Evolutionary conservation across 23 tunicate genomes (phyloP).

Genomic region (Trididemnum nubilum): DNA sequence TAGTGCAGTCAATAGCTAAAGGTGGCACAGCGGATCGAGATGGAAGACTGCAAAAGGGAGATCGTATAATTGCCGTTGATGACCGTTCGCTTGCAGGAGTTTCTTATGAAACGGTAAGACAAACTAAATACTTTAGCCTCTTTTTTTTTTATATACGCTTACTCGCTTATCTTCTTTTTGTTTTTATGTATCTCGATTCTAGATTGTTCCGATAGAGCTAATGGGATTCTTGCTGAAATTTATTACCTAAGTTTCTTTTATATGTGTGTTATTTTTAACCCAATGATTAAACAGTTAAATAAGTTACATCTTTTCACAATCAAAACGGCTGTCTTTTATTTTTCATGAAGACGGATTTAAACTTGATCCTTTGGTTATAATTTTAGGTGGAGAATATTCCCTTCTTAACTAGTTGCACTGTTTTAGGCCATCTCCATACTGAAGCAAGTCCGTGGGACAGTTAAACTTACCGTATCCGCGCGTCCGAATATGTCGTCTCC

Average conservation of each 20-base stretch:
- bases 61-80: conserved; percentile 86
- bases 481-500: conserved; percentile 43
- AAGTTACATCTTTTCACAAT: too few relatives aligned
- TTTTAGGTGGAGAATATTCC: too few relatives aligned
- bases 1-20: conserved; percentile 67
- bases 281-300: too few relatives aligned
- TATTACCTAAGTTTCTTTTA: too few relatives aligned
- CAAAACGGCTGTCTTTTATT: too few relatives aligned
- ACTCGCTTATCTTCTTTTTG: background rate
- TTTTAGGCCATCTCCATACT: conserved; percentile 60
- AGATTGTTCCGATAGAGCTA: too few relatives aligned
- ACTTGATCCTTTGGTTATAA: too few relatives aligned
- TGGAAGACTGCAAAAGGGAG: conserved; percentile 76
- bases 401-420: too few relatives aligned
- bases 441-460: conserved; percentile 79
- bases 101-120: conserved; percentile 76
- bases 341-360: too few relatives aligned
- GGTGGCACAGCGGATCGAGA: conserved; percentile 94
- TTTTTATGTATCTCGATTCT: background rate
- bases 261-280: too few relatives aligned
- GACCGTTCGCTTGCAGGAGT: conserved; percentile 71
- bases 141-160: background rate
- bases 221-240: too few relatives aligned
- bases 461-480: conserved; percentile 79
- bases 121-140: too few relatives aligned